Evolutionary conservation across 2,113 vertebrate genomes (phyloP).

Genomic region (Silurus glanis): DNA sequence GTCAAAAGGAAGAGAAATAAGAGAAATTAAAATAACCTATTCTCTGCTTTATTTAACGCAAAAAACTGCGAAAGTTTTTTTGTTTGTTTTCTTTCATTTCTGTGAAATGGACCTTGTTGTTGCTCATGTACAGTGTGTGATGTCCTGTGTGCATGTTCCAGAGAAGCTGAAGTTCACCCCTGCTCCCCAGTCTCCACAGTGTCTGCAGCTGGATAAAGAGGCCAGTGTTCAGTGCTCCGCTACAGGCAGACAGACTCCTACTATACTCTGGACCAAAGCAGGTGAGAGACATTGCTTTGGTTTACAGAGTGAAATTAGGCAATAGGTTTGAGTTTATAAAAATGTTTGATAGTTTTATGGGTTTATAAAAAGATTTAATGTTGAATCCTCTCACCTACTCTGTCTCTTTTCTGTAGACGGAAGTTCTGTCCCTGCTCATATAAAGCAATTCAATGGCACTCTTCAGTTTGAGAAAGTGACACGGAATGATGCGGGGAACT

Average conservation of each 20-base stretch:
- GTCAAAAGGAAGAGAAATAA: neutral
- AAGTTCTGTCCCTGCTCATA: conserved; percentile 79
- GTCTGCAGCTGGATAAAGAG: conserved; percentile 91
- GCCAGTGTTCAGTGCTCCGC: conserved; percentile 88
- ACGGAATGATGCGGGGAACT: conserved; percentile 86
- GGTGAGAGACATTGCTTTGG: conserved; percentile 67
- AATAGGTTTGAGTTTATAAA: neutral
- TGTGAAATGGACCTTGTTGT: neutral
- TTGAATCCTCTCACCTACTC: neutral
- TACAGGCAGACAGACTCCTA: conserved; percentile 83
- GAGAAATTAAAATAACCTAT: neutral
- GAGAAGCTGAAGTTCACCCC: conserved; percentile 97
- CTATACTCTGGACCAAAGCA: conserved; percentile 89
- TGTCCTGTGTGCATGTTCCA: conserved; percentile 64
- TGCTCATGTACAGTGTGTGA: neutral
- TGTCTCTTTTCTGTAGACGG: conserved; percentile 75
- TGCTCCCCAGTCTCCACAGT: conserved; percentile 84
- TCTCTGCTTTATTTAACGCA: neutral
- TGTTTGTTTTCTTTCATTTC: neutral
- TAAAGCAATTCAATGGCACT: conserved; percentile 80
- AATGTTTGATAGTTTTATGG: neutral
- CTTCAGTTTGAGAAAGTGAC: conserved; percentile 87
- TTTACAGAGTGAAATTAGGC: neutral
- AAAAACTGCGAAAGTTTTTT: neutral
- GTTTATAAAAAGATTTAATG: neutral